Conservation (phyloP, 2,113 vertebrate genomes). For the Scolopax mira region DNA sequence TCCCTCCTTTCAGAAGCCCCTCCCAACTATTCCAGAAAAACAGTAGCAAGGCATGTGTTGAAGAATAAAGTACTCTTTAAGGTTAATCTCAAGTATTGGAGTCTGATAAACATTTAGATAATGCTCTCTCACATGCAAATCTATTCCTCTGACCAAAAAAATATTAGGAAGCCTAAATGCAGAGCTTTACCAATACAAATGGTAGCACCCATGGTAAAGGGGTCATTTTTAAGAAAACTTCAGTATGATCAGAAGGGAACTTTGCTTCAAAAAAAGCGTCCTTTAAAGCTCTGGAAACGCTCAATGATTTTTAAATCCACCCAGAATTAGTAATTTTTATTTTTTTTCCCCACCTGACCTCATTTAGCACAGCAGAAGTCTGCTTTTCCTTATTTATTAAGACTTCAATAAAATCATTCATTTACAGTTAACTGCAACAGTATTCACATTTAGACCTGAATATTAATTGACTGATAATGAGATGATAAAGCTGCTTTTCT, state of each 20-base stretch:
- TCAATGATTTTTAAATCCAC: not conserved
- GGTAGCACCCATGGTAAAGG: not conserved
- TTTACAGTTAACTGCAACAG: conserved; percentile 86
- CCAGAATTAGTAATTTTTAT: conserved; percentile 1
- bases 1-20: not conserved
- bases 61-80: not conserved
- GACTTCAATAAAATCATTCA: conserved; percentile 87
- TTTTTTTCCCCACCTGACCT: conserved; percentile 57
- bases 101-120: not conserved
- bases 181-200: not conserved
- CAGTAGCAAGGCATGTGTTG: not conserved
- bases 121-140: not conserved
- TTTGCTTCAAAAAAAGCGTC: not conserved
- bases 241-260: not conserved
- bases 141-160: not conserved
- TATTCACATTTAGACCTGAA: conserved; percentile 88
- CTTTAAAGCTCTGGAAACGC: not conserved
- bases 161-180: not conserved
- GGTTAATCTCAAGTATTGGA: not conserved
- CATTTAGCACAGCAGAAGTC: conserved; percentile 79
- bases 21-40: not conserved
- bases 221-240: not conserved
- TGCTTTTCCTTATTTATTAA: conserved; percentile 82
- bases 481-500: conserved; percentile 83
- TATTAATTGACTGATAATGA: conserved; percentile 97